Conservation (phyloP, 1,140 invertebrate genomes). For the Drosophila leontia region DNA sequence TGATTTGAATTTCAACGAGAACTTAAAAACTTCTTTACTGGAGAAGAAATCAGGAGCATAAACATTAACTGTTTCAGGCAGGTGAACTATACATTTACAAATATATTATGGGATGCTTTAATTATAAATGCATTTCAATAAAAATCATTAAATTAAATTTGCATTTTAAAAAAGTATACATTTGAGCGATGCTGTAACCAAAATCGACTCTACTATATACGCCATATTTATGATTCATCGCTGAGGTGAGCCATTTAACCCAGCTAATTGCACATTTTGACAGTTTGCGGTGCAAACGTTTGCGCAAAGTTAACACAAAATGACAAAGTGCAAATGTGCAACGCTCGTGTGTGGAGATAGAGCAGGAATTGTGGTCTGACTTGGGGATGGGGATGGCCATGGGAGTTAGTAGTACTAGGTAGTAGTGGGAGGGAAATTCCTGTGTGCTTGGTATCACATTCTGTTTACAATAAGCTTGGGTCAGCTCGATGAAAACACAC, state of each 20-base stretch:
- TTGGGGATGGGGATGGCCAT: neutral
- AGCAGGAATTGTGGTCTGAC: constrained; percentile 38
- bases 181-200: neutral
- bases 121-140: too few species aligned
- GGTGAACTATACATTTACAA: neutral
- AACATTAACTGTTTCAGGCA: neutral
- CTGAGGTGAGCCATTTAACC: constrained; percentile 40
- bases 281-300: constrained; percentile 67
- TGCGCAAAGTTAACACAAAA: constrained; percentile 59
- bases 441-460: constrained; percentile 39
- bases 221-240: constrained; percentile 39
- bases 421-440: constrained; percentile 3
- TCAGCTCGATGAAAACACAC: constrained; percentile 41
- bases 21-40: too few species aligned
- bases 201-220: neutral
- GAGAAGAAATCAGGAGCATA: too few species aligned
- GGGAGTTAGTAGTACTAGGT: constrained; percentile 8
- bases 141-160: neutral
- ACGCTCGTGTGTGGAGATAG: constrained; percentile 35
- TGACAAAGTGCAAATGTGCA: constrained; percentile 51
- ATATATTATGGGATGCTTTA: neutral
- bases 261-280: constrained; percentile 70
- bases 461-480: constrained; percentile 43
- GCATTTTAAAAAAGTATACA: neutral
- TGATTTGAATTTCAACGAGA: too few species aligned